These are phyloP conservation scores for Cerceris rybyensis DNA, from an alignment of 2,888 invertebrate genomes.

Conservation along the genomic window DNA sequence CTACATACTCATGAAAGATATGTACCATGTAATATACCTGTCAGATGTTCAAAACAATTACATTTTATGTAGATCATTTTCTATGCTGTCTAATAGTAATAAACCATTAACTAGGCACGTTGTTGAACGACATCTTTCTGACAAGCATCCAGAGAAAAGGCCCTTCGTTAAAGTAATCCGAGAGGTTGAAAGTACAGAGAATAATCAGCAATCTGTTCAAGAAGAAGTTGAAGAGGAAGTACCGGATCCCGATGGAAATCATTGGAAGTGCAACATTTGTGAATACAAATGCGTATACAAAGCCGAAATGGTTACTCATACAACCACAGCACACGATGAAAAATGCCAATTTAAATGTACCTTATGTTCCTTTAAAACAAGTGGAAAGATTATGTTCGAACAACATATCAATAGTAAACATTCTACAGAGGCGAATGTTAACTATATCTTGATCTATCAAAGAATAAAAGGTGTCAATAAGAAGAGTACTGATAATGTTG, in stretches of 20 bases:
- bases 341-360: constrained; percentile 88
- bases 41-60: constrained; percentile 53
- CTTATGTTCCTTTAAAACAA: constrained; percentile 85
- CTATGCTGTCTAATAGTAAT: constrained; percentile 69
- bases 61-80: constrained; percentile 29
- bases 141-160: constrained; percentile 84
- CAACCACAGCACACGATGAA: constrained; percentile 84
- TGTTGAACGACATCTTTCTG: constrained; percentile 87
- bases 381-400: constrained; percentile 84
- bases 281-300: constrained; percentile 85
- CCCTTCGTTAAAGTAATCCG: constrained; percentile 82
- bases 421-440: constrained; percentile 77
- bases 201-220: constrained; percentile 64
- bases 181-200: constrained; percentile 80
- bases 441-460: constrained; percentile 82
- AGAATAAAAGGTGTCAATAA: constrained; percentile 78
- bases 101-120: constrained; percentile 79
- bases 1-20: neutral
- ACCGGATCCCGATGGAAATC: constrained; percentile 83
- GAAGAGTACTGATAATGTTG: constrained; percentile 69
- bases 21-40: constrained; percentile 31
- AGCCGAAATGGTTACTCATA: constrained; percentile 85
- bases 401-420: constrained; percentile 86
- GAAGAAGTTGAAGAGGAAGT: constrained; percentile 74
- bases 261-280: constrained; percentile 89